Conservation (phyloP, 1,140 invertebrate genomes). For the Drosophila bocqueti region DNA sequence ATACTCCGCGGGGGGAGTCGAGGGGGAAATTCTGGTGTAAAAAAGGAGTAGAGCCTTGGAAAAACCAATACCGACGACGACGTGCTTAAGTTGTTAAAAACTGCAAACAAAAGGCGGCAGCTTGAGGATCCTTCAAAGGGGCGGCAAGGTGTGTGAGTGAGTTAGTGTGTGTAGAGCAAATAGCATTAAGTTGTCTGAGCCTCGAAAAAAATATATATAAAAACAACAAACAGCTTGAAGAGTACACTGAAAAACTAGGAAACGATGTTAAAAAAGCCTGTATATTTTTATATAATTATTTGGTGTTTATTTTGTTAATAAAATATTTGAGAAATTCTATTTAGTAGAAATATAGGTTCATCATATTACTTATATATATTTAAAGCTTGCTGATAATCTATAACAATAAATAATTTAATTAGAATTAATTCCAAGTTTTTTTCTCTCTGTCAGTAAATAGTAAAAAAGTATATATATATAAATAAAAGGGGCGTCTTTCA, state of each 20-base stretch:
- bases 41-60: constrained; percentile 57
- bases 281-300: not conserved
- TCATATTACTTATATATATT: not conserved
- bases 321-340: not conserved
- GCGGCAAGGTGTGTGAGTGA: constrained; percentile 15
- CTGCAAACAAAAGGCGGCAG: constrained; percentile 69
- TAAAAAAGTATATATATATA: constrained; percentile 27
- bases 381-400: not conserved
- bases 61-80: constrained; percentile 82
- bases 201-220: constrained; percentile 53
- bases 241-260: not conserved
- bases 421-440: not conserved
- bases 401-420: not conserved
- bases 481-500: constrained; percentile 1
- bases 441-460: constrained; percentile 10
- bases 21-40: constrained; percentile 26
- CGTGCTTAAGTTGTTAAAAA: constrained; percentile 83
- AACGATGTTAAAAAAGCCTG: too few relatives aligned
- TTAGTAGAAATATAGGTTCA: not conserved
- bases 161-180: constrained; percentile 59
- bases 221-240: constrained; percentile 37
- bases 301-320: not conserved
- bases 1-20: constrained; percentile 5
- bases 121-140: constrained; percentile 6
- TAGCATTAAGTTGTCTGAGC: constrained; percentile 82